phyloP scores from a whole-genome alignment of 2,113 vertebrate genomes.

The Osmerus eperlanus region DNA sequence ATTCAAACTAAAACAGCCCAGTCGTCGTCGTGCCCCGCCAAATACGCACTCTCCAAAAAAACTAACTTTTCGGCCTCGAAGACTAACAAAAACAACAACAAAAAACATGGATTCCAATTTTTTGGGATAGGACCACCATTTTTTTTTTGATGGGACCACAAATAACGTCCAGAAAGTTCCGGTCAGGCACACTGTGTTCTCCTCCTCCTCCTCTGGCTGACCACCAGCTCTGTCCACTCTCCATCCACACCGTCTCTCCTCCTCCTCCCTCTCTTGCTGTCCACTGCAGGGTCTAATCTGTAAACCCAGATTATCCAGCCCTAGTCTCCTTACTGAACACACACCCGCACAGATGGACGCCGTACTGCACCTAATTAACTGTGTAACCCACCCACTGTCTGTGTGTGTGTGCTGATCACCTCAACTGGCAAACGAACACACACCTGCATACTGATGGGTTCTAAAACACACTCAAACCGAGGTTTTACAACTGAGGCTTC shows the following conservation, averaged over 20 bases:
- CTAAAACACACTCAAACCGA: background rate
- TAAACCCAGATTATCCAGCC: slow-evolving; percentile 84
- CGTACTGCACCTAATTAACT: slow-evolving; percentile 59
- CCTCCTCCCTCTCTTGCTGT: slow-evolving; percentile 5
- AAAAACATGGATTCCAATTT: background rate
- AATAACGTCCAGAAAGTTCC: background rate
- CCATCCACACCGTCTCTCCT: slow-evolving; percentile 38
- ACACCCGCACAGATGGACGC: slow-evolving; percentile 68
- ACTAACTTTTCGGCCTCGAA: background rate
- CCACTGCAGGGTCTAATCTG: slow-evolving; percentile 73
- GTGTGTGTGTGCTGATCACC: slow-evolving; percentile 10
- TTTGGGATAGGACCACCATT: no score
- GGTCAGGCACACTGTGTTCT: background rate
- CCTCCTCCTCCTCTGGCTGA: slow-evolving; percentile 18
- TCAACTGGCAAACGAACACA: background rate
- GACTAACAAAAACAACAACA: slow-evolving; percentile 7
- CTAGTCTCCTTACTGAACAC: slow-evolving; percentile 33
- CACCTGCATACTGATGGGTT: slow-evolving; percentile 9
- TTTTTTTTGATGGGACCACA: background rate
- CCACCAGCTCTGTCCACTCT: slow-evolving; percentile 25
- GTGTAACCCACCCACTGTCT: slow-evolving; percentile 23
- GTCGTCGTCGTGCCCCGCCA: background rate
- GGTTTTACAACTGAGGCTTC: no score
- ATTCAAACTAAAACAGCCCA: background rate
- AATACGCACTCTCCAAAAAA: background rate